Evolutionary conservation across 2,113 vertebrate species (phyloP).

Genomic region (Chrysochloris asiatica): DNA sequence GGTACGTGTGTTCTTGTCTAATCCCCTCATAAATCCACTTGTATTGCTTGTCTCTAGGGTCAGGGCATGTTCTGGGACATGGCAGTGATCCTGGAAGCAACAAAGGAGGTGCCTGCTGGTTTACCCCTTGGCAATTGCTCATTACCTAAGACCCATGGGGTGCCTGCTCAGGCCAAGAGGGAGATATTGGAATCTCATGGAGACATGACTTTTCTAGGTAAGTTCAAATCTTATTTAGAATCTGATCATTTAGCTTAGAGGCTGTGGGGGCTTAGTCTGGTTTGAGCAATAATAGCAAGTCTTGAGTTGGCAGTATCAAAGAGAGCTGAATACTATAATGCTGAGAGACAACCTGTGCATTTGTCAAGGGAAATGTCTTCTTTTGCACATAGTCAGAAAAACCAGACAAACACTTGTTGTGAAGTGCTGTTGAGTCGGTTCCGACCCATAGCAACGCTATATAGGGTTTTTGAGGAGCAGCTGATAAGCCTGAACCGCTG

Average conservation of each 20-base stretch:
- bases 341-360: neutral
- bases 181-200: slow-evolving; percentile 48
- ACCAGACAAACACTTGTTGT: neutral
- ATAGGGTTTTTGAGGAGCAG: too few species aligned
- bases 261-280: neutral
- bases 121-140: slow-evolving; percentile 5
- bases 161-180: neutral
- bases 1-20: neutral
- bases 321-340: neutral
- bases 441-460: too few species aligned
- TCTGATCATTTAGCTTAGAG: neutral
- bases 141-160: neutral
- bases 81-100: slow-evolving; percentile 63
- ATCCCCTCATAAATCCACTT: neutral
- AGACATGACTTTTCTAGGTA: slow-evolving; percentile 50
- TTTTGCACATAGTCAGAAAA: neutral
- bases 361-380: neutral
- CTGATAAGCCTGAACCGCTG: too few species aligned
- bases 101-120: slow-evolving; percentile 39
- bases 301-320: neutral
- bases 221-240: neutral
- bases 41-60: slow-evolving; percentile 62
- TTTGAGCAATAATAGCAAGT: neutral
- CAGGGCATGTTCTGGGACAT: slow-evolving; percentile 64
- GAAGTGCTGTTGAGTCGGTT: too few species aligned